Evolutionary conservation across 2,888 invertebrate genomes (phyloP).

Genomic region (Drosophila subsilvestris): DNA sequence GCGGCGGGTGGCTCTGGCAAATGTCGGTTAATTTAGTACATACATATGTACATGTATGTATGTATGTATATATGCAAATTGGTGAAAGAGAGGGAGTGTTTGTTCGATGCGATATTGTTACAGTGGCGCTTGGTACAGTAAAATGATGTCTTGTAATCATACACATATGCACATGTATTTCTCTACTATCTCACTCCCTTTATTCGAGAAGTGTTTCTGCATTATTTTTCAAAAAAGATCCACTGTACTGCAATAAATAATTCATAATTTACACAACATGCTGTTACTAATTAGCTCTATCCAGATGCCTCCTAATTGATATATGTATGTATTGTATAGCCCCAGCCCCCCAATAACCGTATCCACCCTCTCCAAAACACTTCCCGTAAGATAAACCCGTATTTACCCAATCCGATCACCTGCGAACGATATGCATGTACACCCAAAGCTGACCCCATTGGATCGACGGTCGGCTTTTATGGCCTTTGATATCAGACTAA

Average conservation of each 20-base stretch:
- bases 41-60: conserved; percentile 8
- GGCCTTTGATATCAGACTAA: conserved; percentile 77
- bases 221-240: background rate
- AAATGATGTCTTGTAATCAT: no score
- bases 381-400: conserved; percentile 42
- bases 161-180: no score
- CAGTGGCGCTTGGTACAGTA: conserved; percentile 13
- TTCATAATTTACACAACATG: conserved; percentile 21
- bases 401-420: conserved; percentile 29
- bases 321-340: background rate
- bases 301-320: conserved; percentile 45
- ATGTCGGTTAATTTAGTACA: conserved; percentile 46
- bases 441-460: conserved; percentile 33
- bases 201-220: background rate
- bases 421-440: conserved; percentile 49
- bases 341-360: background rate
- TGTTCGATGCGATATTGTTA: conserved; percentile 7
- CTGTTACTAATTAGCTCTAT: conserved; percentile 50
- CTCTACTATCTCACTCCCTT: no score
- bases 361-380: conserved; percentile 4
- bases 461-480: conserved; percentile 51
- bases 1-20: conserved; percentile 42
- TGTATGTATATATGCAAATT: no score
- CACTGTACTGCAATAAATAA: conserved; percentile 28
- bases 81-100: background rate